Conservation (phyloP, 2,888 invertebrate species). For the Andrena hattorfiana region DNA sequence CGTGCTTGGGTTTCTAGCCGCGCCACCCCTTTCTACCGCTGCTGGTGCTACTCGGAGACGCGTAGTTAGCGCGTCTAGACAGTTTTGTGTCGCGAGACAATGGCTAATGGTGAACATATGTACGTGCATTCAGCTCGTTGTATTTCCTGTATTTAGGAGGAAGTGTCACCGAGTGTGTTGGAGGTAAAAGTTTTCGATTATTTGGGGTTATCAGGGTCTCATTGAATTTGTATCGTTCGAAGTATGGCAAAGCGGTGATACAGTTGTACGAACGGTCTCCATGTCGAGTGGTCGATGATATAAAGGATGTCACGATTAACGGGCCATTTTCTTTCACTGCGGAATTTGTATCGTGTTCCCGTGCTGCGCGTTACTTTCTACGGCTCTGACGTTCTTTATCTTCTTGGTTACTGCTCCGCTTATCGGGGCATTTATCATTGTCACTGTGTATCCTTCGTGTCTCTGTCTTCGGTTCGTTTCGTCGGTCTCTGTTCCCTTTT, state of each 20-base stretch:
- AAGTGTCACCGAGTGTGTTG: neutral
- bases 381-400: conserved; percentile 17
- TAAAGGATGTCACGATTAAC: neutral
- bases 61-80: conserved; percentile 4
- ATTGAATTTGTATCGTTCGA: no score
- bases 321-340: conserved; percentile 34
- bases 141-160: no score
- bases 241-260: no score
- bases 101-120: neutral
- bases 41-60: neutral
- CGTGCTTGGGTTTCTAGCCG: neutral
- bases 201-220: no score
- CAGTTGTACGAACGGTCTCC: neutral
- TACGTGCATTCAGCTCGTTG: neutral
- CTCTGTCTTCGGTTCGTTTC: neutral
- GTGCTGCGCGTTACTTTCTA: conserved; percentile 13
- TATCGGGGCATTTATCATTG: conserved; percentile 36
- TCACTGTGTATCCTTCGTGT: conserved; percentile 25
- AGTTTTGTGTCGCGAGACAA: neutral
- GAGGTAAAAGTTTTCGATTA: neutral
- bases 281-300: neutral
- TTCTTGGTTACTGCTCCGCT: conserved; percentile 32
- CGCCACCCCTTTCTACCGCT: neutral
- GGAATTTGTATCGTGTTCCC: conserved; percentile 20
- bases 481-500: neutral